Conservation (phyloP, 1,140 invertebrate species). For the Eulimnadia texana region DNA sequence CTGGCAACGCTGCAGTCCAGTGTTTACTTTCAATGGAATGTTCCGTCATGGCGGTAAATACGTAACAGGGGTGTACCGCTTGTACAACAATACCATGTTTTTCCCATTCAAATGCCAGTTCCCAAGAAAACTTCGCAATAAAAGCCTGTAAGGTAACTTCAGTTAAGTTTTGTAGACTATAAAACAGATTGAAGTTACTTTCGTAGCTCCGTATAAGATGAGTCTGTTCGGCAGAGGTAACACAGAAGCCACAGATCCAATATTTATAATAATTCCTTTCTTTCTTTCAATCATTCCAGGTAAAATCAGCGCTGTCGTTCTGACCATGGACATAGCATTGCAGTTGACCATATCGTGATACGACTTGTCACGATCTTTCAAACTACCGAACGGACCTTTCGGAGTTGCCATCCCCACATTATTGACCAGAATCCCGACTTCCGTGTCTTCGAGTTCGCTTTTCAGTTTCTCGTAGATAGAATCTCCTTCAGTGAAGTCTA, state of each 20-base stretch:
- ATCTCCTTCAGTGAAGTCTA: slow-evolving; percentile 54
- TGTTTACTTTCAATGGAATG: slow-evolving; percentile 52
- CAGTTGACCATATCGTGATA: slow-evolving; percentile 45
- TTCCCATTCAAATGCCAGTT: slow-evolving; percentile 59
- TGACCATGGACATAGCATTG: slow-evolving; percentile 54
- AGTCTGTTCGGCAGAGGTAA: slow-evolving; percentile 67
- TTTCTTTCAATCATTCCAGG: slow-evolving; percentile 73
- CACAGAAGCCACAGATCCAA: slow-evolving; percentile 66
- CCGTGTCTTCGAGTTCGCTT: slow-evolving; percentile 55
- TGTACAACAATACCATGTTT: slow-evolving; percentile 64
- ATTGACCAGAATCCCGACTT: slow-evolving; percentile 84
- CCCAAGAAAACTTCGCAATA: slow-evolving; percentile 69
- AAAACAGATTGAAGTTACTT: slow-evolving; percentile 38
- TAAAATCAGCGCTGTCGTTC: slow-evolving; percentile 69
- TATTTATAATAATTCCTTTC: slow-evolving; percentile 79
- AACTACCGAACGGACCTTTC: slow-evolving; percentile 33
- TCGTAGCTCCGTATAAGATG: slow-evolving; percentile 77
- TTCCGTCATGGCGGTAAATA: slow-evolving; percentile 85
- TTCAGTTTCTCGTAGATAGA: slow-evolving; percentile 60
- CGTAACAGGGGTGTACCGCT: slow-evolving; percentile 70
- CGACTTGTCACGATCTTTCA: slow-evolving; percentile 15
- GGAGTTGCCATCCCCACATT: slow-evolving; percentile 84
- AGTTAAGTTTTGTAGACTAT: neutral
- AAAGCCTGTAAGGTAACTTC: slow-evolving; percentile 41
- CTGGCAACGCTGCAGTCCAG: slow-evolving; percentile 61